Base-by-base conservation (phyloP, 2,797 vertebrate species). In the Heteromormyrus szaboi region DNA sequence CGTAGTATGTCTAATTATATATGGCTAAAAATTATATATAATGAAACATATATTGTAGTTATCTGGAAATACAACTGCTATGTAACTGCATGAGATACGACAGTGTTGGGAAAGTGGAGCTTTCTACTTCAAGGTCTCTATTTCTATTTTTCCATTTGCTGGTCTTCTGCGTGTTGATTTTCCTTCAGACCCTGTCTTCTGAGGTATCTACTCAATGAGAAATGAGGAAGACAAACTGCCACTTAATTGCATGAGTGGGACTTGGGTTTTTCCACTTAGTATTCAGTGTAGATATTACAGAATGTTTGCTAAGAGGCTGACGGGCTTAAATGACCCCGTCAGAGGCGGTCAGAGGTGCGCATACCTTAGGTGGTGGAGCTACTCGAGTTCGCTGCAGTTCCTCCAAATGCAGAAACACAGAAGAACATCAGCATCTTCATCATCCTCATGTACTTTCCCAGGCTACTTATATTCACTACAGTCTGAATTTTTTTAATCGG, bases 371-470 rank as follows among this genome's bases (percentile, higher is more conserved):
- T 37, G 46, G 22, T 37, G n/a, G 65, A 81, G 91, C 89, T 91
- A 88, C 90, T 89, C 90, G n/a, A 90, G 76, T 51, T 88, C 37
- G 85, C 91, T 92, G 89, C 6, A 89, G 76, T 86, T 89, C 51
- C 56, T 17, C 8, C 9, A 89, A 68, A 2, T 89, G 62, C 1
- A 89, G 62, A 33, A 37, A 8, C 25, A 87, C 54, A 89, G 48
- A 88, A 76, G 65, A 88, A 37, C 37, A 85, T 72, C 54, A 85
- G 19, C 41, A 48, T 11, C 86, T n/a, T 53, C 86, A 85, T 22
- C 17, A 33, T 51, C 56, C 85, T 11, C 87, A 85, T 53, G 17
- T 72, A 25, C 59, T 22, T 41, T 85, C 46, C 48, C 25, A 22
- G 12, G 51, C 29, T 54, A 85, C 12, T 25, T 7, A 53, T 51